A percentile compares a stretch with the other conserved stretches of the same genome.
Conservation (phyloP, 2,113 vertebrate species). For the Leucosticte australis region DNA sequence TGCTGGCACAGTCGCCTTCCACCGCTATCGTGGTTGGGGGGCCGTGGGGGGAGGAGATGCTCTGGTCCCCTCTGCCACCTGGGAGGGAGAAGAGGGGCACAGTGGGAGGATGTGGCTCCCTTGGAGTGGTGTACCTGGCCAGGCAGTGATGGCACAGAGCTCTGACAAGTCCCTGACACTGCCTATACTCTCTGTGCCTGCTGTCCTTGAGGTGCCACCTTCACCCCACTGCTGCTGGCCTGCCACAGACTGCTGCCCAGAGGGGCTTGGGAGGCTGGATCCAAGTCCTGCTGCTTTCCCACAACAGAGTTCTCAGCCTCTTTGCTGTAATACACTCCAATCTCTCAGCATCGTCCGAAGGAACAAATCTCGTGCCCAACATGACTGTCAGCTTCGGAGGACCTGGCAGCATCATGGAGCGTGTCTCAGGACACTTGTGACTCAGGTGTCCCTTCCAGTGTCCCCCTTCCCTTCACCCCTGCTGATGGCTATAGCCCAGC, state of each 20-base stretch:
- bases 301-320: background rate
- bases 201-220: background rate
- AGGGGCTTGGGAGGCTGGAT: background rate
- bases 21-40: fast-evolving
- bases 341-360: background rate
- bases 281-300: background rate
- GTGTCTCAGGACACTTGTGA: background rate
- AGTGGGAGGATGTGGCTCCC: background rate
- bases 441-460: background rate
- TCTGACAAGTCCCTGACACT: background rate
- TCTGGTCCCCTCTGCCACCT: background rate
- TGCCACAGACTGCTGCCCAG: background rate
- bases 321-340: fast-evolving
- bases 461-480: background rate
- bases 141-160: fast-evolving
- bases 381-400: background rate
- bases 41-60: fast-evolving
- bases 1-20: background rate
- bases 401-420: background rate
- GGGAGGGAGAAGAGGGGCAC: background rate
- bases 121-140: background rate
- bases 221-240: background rate
- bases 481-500: background rate
- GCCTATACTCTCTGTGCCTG: background rate
- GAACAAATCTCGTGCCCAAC: background rate